Base-by-base conservation (phyloP, 2,888 invertebrate species). In the Nemotelus pantherinus region DNA sequence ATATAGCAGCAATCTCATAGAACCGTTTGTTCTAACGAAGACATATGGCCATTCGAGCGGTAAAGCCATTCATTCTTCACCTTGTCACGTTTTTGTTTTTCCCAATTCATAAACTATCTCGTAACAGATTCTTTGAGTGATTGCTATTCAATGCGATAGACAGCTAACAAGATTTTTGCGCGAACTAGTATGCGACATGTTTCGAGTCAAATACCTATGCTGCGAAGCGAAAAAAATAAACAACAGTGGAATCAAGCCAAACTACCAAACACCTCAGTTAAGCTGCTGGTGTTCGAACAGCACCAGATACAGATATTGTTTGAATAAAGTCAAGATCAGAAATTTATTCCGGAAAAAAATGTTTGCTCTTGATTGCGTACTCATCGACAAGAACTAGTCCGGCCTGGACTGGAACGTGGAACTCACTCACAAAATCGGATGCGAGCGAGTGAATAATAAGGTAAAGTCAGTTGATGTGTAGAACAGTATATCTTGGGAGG, bases 41-140 rank as follows among this genome's bases (percentile, higher is more conserved):
- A 5, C 25, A 44, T 44, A 44, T 64, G 43, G 43, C 43, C n/a
- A 3, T 44, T 45, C 44, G 10, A 53, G 7, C 53, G 10, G 7
- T 65, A 25, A 25, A 25, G 10, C 10, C n/a, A 65, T 41, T 47
- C 65, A 65, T 45, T 65, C 65, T 25, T 7, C 47, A 65, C 65
- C 47, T 47, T 70, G 70, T 53, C 55, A 39, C 70, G 55, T 53
- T 72, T 65, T 76, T 76, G 50, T 25, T 25, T 76, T 64, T 70
- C 77, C 70, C 76, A 74, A 76, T 79, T 79, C 77, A 79, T 79
- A 79, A 79, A 70, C 70, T 53, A 70, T 70, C 70, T 79, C 77
- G 79, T 76, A 77, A 70, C 67, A 44, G 67, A 77, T 79, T 78
- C 76, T 58, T 79, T 78, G 79, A 79, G 77, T 78, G 79, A 79